Conservation (phyloP, 2,888 invertebrate species). For the Chouioia cunea region DNA sequence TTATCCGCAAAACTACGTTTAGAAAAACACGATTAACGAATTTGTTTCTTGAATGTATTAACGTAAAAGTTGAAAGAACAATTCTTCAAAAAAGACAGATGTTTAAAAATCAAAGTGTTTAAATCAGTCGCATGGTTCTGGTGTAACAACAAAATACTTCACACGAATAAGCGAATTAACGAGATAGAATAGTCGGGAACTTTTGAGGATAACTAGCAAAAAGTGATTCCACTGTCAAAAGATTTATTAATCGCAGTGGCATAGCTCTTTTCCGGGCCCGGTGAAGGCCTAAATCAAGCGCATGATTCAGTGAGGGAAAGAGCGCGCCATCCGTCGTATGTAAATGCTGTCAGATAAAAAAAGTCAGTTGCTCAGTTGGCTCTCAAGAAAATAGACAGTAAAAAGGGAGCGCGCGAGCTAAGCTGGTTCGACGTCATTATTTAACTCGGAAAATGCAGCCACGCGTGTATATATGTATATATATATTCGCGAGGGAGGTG, state of each 20-base stretch:
- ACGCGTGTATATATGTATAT: background rate
- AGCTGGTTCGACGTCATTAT: slow-evolving; percentile 47
- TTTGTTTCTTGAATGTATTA: too few relatives aligned
- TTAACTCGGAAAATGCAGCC: slow-evolving; percentile 39
- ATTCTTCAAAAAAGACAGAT: too few relatives aligned
- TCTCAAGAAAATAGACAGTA: slow-evolving; percentile 46
- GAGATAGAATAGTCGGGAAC: too few relatives aligned
- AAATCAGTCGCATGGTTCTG: too few relatives aligned
- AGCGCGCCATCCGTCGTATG: slow-evolving; percentile 29
- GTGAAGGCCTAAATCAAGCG: slow-evolving; percentile 46
- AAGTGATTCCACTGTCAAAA: slow-evolving; percentile 7
- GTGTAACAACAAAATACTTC: too few relatives aligned
- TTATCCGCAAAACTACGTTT: too few relatives aligned
- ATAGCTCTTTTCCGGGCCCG: slow-evolving; percentile 41
- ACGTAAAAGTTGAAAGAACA: too few relatives aligned
- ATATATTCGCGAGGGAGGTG: slow-evolving; percentile 6
- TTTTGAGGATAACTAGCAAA: background rate
- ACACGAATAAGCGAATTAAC: too few relatives aligned
- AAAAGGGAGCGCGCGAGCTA: slow-evolving; percentile 37
- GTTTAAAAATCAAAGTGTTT: too few relatives aligned
- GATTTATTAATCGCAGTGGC: slow-evolving; percentile 46
- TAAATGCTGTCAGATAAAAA: slow-evolving; percentile 30
- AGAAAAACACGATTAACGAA: too few relatives aligned
- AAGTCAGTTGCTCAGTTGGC: background rate
- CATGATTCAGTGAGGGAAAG: slow-evolving; percentile 43